These are phyloP conservation scores for Phymanthus crucifer DNA, from an alignment of 92 coral and sea anemone species.

Conservation along the genomic window DNA sequence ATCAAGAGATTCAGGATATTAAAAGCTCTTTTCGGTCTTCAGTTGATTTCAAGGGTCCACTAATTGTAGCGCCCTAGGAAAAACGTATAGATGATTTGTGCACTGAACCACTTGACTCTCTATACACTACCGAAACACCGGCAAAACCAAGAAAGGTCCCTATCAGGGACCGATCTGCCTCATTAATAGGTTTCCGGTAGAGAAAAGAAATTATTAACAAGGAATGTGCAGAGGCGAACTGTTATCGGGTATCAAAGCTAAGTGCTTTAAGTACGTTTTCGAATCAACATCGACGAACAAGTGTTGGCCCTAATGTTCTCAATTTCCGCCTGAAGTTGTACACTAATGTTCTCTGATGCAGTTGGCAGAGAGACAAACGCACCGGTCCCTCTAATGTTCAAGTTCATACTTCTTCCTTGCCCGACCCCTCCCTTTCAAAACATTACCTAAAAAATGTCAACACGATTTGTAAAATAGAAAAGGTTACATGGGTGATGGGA, in stretches of 20 bases:
- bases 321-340: constrained; percentile 30
- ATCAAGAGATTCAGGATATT: constrained; percentile 4
- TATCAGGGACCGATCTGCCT: constrained; percentile 36
- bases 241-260: constrained; percentile 39
- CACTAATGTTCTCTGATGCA: constrained; percentile 11
- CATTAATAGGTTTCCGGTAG: constrained; percentile 43
- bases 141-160: constrained; percentile 26
- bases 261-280: constrained; percentile 38
- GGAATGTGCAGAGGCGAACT: constrained; percentile 32
- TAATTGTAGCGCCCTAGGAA: constrained; percentile 14
- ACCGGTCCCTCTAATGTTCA: constrained; percentile 1
- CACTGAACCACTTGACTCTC: constrained; percentile 14
- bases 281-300: constrained; percentile 39
- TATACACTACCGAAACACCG: constrained; percentile 20
- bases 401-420: not conserved
- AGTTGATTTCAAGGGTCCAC: constrained; percentile 5
- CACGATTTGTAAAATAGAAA: not conserved
- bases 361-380: constrained; percentile 9
- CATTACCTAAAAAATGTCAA: constrained; percentile 13
- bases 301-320: constrained; percentile 39
- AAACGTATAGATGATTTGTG: constrained; percentile 19
- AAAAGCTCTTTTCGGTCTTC: constrained; percentile 17
- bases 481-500: constrained; percentile 7
- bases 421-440: constrained; percentile 31
- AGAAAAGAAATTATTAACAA: constrained; percentile 28